phyloP scores from a whole-genome alignment of 53 echinoderm and acorn worm species.

The Hippasteria phrygiana region DNA sequence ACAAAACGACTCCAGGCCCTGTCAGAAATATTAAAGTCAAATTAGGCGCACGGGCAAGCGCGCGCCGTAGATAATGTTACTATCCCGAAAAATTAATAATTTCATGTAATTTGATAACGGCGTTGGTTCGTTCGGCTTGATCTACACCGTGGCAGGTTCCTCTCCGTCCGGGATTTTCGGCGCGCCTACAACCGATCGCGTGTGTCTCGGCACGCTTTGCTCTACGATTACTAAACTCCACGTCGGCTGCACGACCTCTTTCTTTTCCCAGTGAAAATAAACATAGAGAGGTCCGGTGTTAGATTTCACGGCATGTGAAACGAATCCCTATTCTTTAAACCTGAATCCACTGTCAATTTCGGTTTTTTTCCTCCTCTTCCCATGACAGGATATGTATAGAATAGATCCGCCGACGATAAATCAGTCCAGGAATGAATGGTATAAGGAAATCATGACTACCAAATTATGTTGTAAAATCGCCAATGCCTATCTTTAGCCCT shows the following conservation, averaged over 20 bases:
- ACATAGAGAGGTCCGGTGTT: neutral
- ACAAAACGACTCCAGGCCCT: conserved; percentile 27
- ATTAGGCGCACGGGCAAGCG: conserved; percentile 29
- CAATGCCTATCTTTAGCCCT: too few relatives aligned
- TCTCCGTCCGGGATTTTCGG: neutral
- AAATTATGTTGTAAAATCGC: conserved; percentile 1
- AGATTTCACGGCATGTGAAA: conserved; percentile 26
- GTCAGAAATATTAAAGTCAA: conserved; percentile 64
- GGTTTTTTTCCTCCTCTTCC: neutral
- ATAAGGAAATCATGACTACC: neutral
- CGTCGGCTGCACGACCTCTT: neutral
- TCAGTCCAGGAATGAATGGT: neutral
- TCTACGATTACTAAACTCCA: conserved; percentile 27
- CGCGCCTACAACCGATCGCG: neutral
- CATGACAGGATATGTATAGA: neutral
- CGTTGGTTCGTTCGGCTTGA: conserved; percentile 27
- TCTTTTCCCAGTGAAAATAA: conserved; percentile 12
- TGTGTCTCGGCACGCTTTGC: neutral
- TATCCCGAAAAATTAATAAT: conserved; percentile 37
- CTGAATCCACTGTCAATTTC: neutral
- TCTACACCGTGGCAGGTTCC: neutral
- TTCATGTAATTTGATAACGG: conserved; percentile 55
- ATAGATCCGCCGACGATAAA: neutral
- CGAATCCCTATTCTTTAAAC: neutral
- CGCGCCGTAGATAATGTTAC: conserved; percentile 46